Evolutionary conservation across 2,888 invertebrate species (phyloP).

Genomic region (Melitaea athalia): DNA sequence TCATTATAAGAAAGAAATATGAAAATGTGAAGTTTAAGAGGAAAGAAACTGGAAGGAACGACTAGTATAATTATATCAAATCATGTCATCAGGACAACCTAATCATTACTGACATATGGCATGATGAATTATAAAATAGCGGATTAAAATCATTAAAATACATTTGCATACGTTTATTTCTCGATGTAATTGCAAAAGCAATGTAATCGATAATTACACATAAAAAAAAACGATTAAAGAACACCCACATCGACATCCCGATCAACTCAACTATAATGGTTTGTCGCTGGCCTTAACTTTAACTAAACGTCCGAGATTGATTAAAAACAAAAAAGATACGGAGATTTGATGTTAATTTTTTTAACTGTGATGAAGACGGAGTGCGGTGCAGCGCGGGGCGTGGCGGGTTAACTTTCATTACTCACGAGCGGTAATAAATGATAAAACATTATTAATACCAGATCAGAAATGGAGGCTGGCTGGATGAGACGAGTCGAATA

Average conservation of each 20-base stretch:
- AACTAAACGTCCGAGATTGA: constrained; percentile 49
- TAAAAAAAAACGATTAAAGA: constrained; percentile 16
- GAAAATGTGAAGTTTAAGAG: too few species aligned
- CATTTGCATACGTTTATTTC: too few species aligned
- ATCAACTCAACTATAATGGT: constrained; percentile 61
- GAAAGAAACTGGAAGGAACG: too few species aligned
- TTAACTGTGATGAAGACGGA: constrained; percentile 75
- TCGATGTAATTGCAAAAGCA: neutral
- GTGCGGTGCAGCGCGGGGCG: constrained; percentile 74
- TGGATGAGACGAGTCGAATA: constrained; percentile 66
- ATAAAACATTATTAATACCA: constrained; percentile 82
- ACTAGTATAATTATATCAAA: too few species aligned
- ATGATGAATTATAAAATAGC: too few species aligned
- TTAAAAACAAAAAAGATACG: constrained; percentile 53
- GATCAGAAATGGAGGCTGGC: constrained; percentile 65
- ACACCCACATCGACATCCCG: constrained; percentile 29
- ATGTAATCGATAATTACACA: constrained; percentile 10
- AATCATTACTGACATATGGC: too few species aligned
- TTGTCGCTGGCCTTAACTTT: constrained; percentile 51
- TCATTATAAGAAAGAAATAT: too few species aligned
- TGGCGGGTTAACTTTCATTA: constrained; percentile 79
- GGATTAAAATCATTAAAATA: too few species aligned
- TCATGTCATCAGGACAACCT: too few species aligned
- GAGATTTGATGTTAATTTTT: constrained; percentile 57
- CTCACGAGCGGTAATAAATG: constrained; percentile 80